phyloP scores from a whole-genome alignment of 1,140 invertebrate species.

The Diabrotica virgifera region DNA sequence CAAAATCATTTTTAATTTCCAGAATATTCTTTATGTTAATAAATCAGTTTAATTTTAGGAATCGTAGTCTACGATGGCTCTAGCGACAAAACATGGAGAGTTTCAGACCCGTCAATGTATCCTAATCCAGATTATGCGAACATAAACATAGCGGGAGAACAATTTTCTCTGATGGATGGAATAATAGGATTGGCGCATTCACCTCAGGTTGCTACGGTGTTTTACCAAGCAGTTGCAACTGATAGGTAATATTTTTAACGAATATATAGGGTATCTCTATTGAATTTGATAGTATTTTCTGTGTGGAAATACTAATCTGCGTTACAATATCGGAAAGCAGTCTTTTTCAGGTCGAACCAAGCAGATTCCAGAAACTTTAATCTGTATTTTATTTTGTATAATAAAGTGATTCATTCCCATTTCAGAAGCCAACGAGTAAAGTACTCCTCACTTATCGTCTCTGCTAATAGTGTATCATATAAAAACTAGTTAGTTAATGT shows the following conservation, averaged over 20 bases:
- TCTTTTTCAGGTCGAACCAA: too few relatives aligned
- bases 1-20: too few relatives aligned
- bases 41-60: slow-evolving; percentile 46
- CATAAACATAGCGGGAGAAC: slow-evolving; percentile 60
- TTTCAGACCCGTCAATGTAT: slow-evolving; percentile 74
- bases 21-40: too few relatives aligned
- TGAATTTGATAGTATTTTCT: not conserved
- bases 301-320: not conserved
- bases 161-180: slow-evolving; percentile 76
- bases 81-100: slow-evolving; percentile 70
- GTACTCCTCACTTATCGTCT: too few relatives aligned
- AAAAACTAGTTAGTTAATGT: too few relatives aligned
- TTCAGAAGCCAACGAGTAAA: too few relatives aligned
- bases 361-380: too few relatives aligned
- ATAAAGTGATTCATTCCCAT: too few relatives aligned
- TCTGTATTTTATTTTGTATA: too few relatives aligned
- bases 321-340: too few relatives aligned
- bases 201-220: slow-evolving; percentile 61
- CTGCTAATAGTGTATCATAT: too few relatives aligned
- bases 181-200: slow-evolving; percentile 74
- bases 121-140: slow-evolving; percentile 73
- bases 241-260: slow-evolving; percentile 55
- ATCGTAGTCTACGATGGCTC: slow-evolving; percentile 71
- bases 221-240: slow-evolving; percentile 80
- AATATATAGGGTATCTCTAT: not conserved